Evolutionary conservation across 2,797 vertebrate genomes (phyloP).

Genomic region (Buphagus erythrorhynchus): DNA sequence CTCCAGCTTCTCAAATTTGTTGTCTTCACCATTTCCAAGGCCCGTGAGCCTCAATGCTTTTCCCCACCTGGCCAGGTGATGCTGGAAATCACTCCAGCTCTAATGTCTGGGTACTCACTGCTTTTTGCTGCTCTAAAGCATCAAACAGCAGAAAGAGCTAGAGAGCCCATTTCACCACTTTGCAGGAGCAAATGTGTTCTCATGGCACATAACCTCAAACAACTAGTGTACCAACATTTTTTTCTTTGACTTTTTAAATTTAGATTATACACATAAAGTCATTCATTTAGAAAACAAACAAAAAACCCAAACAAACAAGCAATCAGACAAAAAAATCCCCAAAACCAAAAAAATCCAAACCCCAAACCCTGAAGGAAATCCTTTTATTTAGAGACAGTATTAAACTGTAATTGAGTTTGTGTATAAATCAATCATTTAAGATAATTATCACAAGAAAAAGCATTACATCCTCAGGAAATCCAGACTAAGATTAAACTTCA

Average conservation of each 20-base stretch:
- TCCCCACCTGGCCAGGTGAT: accelerated
- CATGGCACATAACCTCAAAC: neutral
- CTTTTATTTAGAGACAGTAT: neutral
- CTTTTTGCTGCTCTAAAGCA: neutral
- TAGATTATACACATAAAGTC: accelerated
- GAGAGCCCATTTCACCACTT: neutral
- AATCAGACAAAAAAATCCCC: neutral
- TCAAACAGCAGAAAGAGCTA: neutral
- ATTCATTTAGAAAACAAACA: neutral
- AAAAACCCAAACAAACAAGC: neutral
- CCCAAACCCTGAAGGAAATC: neutral
- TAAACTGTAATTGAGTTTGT: neutral
- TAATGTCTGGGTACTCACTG: neutral
- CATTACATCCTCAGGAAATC: neutral
- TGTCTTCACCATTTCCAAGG: neutral
- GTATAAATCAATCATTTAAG: neutral
- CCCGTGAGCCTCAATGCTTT: accelerated
- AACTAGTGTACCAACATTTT: neutral
- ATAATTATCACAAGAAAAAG: neutral
- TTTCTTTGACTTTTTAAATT: neutral
- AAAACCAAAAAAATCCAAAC: no score
- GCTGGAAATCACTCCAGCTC: neutral
- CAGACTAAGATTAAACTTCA: neutral
- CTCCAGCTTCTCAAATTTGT: neutral
- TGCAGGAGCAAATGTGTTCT: neutral